phyloP scores from a whole-genome alignment of 2,888 invertebrate genomes.

The Aphelenchoides bicaudatus region DNA sequence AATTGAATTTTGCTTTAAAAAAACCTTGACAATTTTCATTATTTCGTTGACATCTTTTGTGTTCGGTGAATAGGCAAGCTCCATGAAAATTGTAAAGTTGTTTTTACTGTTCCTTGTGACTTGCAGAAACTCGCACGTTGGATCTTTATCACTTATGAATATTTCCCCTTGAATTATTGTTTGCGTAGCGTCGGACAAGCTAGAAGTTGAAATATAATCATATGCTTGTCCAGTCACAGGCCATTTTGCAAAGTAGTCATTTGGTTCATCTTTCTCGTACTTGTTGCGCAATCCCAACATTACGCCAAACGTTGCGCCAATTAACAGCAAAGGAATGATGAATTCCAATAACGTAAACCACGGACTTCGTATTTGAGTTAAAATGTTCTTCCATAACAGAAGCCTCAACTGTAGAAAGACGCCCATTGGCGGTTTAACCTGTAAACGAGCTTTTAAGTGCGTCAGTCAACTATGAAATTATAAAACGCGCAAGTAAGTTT shows the following conservation, averaged over 20 bases:
- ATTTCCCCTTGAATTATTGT: slow-evolving; percentile 24
- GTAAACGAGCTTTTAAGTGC: neutral
- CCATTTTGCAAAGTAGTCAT: slow-evolving; percentile 36
- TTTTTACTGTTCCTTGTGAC: slow-evolving; percentile 17
- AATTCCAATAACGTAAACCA: slow-evolving; percentile 49
- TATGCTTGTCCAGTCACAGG: slow-evolving; percentile 40
- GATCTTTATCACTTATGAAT: slow-evolving; percentile 18
- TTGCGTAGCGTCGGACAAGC: slow-evolving; percentile 15
- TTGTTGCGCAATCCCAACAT: slow-evolving; percentile 38
- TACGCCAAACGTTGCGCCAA: slow-evolving; percentile 47
- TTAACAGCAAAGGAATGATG: slow-evolving; percentile 47
- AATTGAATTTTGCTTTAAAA: neutral
- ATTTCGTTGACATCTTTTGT: slow-evolving; percentile 19
- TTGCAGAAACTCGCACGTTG: slow-evolving; percentile 37
- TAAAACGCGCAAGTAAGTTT: no score
- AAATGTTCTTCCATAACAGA: slow-evolving; percentile 53
- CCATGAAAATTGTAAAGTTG: slow-evolving; percentile 22
- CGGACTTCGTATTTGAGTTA: slow-evolving; percentile 42
- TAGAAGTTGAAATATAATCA: slow-evolving; percentile 41
- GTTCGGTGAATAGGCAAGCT: slow-evolving; percentile 47
- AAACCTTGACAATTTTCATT: slow-evolving; percentile 25
- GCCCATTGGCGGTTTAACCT: slow-evolving; percentile 35
- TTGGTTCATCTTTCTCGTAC: slow-evolving; percentile 33
- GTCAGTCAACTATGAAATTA: no score
- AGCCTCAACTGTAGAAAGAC: slow-evolving; percentile 49